A percentile compares a stretch with the other conserved stretches of the same genome.
Conservation (phyloP, 2,113 vertebrate species). For the Paradisaea rubra region DNA sequence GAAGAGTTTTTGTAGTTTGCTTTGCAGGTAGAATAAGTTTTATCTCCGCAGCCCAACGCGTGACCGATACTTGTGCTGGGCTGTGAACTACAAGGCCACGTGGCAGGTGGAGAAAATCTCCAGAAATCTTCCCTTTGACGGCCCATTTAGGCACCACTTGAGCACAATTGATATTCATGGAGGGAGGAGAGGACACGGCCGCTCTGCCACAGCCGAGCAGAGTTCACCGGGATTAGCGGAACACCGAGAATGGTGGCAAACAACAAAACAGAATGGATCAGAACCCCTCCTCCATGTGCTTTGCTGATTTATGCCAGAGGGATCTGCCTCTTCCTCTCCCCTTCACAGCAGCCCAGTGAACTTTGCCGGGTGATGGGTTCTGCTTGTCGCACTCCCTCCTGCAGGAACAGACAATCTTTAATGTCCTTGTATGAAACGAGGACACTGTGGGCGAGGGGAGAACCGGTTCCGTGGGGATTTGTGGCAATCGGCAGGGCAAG, state of each 20-base stretch:
- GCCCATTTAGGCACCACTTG: neutral
- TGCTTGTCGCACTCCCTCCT: neutral
- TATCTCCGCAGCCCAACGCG: neutral
- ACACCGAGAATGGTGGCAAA: neutral
- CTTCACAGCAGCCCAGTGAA: rapidly evolving
- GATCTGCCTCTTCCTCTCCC: neutral
- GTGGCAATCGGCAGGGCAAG: rapidly evolving
- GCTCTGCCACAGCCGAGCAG: neutral
- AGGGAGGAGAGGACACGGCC: neutral
- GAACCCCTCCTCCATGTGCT: neutral
- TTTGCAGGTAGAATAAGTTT: neutral
- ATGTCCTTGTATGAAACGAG: neutral
- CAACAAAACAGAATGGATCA: neutral
- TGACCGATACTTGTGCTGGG: rapidly evolving
- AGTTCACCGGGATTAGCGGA: neutral
- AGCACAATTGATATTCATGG: neutral
- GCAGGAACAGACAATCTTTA: rapidly evolving
- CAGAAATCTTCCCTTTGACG: neutral
- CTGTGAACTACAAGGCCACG: neutral
- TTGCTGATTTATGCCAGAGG: neutral
- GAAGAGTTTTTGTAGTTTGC: neutral
- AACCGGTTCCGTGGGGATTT: neutral
- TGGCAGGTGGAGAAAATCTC: neutral
- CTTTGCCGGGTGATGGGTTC: neutral
- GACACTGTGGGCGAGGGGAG: rapidly evolving